A percentile compares a stretch with the other conserved stretches of the same genome.
Evolutionary conservation across 2,113 vertebrate species (phyloP).

Genomic region (Melanostigma gelatinosum): DNA sequence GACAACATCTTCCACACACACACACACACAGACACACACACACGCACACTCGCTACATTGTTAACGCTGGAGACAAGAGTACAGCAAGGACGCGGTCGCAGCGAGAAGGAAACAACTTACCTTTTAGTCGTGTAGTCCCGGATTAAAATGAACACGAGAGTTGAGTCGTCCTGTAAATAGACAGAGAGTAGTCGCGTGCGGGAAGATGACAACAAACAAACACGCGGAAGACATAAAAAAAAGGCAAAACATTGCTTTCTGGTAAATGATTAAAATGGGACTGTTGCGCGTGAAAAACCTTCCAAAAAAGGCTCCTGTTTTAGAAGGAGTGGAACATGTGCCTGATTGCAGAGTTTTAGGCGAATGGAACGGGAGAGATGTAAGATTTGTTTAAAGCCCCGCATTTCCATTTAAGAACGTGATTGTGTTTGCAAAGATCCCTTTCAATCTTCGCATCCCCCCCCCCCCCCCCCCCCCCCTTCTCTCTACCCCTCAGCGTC

Average conservation of each 20-base stretch:
- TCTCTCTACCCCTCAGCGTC: slow-evolving; percentile 86
- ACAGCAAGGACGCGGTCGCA: slow-evolving; percentile 68
- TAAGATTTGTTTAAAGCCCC: slow-evolving; percentile 90
- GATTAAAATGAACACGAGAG: slow-evolving; percentile 65
- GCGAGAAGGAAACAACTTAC: slow-evolving; percentile 79
- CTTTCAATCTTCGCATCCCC: slow-evolving; percentile 87
- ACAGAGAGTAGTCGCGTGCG: slow-evolving; percentile 64
- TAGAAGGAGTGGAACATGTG: slow-evolving; percentile 80
- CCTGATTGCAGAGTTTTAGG: slow-evolving; percentile 88
- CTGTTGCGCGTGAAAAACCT: slow-evolving; percentile 76
- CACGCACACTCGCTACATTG: slow-evolving; percentile 31
- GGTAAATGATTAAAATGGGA: slow-evolving; percentile 84
- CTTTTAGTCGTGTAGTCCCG: slow-evolving; percentile 73
- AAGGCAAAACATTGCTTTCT: slow-evolving; percentile 76
- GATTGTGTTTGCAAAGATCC: slow-evolving; percentile 93
- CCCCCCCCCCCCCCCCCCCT: slow-evolving; percentile 65
- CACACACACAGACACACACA: slow-evolving; percentile 10
- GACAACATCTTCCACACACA: slow-evolving; percentile 71
- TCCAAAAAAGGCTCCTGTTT: slow-evolving; percentile 75
- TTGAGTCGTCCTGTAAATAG: slow-evolving; percentile 70
- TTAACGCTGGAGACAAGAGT: slow-evolving; percentile 56
- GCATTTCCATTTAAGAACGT: slow-evolving; percentile 92
- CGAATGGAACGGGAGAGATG: slow-evolving; percentile 89
- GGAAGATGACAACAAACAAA: slow-evolving; percentile 79
- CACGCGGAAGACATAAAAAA: slow-evolving; percentile 50